Base-by-base conservation (phyloP, 2,113 vertebrate genomes). In the Genyomyrus donnyi region DNA sequence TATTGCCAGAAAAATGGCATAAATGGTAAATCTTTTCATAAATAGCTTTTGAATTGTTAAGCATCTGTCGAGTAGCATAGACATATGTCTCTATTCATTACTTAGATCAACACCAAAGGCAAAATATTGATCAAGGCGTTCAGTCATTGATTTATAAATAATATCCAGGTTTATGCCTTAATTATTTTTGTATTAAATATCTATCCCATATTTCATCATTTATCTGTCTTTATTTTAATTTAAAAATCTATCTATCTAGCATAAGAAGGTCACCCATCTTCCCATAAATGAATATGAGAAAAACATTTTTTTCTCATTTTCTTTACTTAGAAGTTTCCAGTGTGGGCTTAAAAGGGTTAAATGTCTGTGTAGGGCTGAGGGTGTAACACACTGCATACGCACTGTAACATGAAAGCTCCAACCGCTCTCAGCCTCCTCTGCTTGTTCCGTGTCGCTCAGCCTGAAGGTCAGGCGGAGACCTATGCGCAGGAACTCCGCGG, bases 321-420 rank as follows among this genome's bases (percentile, higher is more conserved):
- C 85, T 6, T n/a, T 58, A 46, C 58, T 46, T 45, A n/a, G 87
- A 88, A 88, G 52, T 90, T 94, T 94, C 92, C 93, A 74, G 85
- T 93, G 95, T 96, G 95, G 95, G 94, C 90, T 93, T 1, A 89
- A 90, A 95, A 56, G 94, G 94, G 95, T 96, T 96, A 96, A 95
- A 91, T 52, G 42, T 50, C 90, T 90, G 89, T 85, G 91, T 46
- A 24, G 92, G 90, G 89, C 48, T 66, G 88, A 39, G 5, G 5
- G 56, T 19, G 5, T 0, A 27, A 8, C 85, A 13, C 31, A 5
- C 58, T 90, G 58, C 87, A 85, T 88, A 46, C 31, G 62, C 92
- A 89, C 92, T 91, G 91, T 91, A 93, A 93, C 89, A 86, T 45
- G 86, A 91, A 92, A 92, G 89, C 77, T n/a, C 6, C 27, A 27